A percentile compares a stretch with the other conserved stretches of the same genome.
Conservation (phyloP, 2,797 vertebrate species). For the Brachyalestes nurse region DNA sequence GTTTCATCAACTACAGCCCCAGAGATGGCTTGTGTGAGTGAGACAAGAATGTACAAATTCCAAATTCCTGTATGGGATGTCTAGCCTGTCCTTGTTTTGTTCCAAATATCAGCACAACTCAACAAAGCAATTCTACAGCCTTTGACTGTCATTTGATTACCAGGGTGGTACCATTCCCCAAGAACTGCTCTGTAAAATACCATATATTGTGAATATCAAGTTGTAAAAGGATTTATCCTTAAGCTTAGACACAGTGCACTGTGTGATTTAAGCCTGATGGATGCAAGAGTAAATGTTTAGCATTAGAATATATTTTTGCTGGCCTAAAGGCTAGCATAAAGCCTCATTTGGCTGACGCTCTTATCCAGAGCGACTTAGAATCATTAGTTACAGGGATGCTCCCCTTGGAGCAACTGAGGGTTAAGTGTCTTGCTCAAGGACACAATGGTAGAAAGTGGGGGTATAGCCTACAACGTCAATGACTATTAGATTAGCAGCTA, state of each 20-base stretch:
- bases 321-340: not conserved
- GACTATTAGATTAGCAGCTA: not conserved
- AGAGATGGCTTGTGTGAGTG: slow-evolving; percentile 74
- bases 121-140: not conserved
- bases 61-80: not conserved
- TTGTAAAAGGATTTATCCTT: slow-evolving; percentile 1
- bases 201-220: slow-evolving; percentile 26
- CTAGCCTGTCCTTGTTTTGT: not conserved
- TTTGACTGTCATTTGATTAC: slow-evolving; percentile 1
- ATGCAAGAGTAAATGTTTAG: not conserved
- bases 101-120: not conserved
- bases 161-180: not conserved
- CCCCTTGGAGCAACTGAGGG: no score
- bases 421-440: no score
- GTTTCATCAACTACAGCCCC: slow-evolving; percentile 81
- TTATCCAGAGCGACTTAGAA: no score
- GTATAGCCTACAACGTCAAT: not conserved
- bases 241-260: not conserved
- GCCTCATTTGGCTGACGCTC: not conserved
- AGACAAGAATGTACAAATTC: not conserved
- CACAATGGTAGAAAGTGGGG: no score
- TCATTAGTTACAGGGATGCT: no score
- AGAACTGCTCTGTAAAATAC: not conserved
- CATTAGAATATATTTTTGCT: not conserved
- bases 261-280: not conserved